These are phyloP conservation scores for Argya squamiceps DNA, from an alignment of 2,797 vertebrate genomes.

Conservation along the genomic window DNA sequence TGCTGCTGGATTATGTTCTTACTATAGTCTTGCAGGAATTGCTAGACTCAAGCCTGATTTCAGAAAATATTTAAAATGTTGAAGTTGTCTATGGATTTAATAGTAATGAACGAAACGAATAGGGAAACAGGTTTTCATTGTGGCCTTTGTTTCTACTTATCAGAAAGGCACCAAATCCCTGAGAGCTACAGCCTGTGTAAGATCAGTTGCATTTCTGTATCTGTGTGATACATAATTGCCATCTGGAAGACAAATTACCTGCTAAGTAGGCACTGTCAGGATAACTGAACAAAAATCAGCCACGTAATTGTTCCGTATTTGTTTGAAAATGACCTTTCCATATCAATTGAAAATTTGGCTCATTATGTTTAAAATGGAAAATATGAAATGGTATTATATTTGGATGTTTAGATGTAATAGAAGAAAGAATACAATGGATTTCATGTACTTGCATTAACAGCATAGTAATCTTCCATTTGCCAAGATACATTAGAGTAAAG, in stretches of 20 bases:
- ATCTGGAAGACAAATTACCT: not conserved
- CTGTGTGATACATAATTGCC: not conserved
- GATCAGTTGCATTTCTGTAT: not conserved
- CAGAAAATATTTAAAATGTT: not conserved
- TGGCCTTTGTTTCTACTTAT: not conserved
- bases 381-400: not conserved
- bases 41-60: not conserved
- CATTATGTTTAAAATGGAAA: not conserved
- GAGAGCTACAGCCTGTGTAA: not conserved
- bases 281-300: not conserved
- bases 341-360: not conserved
- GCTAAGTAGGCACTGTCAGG: not conserved
- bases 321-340: not conserved
- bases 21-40: not conserved
- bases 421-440: slow-evolving; percentile 5
- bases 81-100: not conserved
- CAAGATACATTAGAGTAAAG: not conserved
- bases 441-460: not conserved
- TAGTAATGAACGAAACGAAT: not conserved
- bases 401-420: not conserved
- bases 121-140: not conserved
- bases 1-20: not conserved
- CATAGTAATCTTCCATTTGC: slow-evolving; percentile 30
- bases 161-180: not conserved
- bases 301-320: not conserved